These are phyloP conservation scores for Marronus borbonicus DNA, from an alignment of 2,888 invertebrate genomes.

Conservation along the genomic window DNA sequence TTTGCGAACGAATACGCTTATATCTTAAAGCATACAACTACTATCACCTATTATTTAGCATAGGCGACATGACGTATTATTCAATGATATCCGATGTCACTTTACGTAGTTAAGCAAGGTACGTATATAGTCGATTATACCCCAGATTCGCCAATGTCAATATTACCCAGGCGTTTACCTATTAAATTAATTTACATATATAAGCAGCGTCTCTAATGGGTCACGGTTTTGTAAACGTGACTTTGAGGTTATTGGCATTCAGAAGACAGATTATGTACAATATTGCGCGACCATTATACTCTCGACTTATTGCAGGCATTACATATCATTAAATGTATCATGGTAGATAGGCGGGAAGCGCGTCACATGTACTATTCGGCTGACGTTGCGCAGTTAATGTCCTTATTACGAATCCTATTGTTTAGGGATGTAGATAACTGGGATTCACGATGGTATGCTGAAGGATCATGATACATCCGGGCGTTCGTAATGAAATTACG, in stretches of 20 bases:
- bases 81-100: slow-evolving; percentile 6
- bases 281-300: slow-evolving; percentile 42
- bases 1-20: too few species aligned
- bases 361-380: slow-evolving; percentile 17
- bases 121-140: slow-evolving; percentile 19
- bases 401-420: slow-evolving; percentile 29
- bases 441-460: slow-evolving; percentile 4
- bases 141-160: slow-evolving; percentile 38
- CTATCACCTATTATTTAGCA: slow-evolving; percentile 2
- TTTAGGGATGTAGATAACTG: slow-evolving; percentile 16
- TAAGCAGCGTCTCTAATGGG: slow-evolving; percentile 52
- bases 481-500: background rate
- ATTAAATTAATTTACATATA: slow-evolving; percentile 57
- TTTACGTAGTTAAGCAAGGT: slow-evolving; percentile 12
- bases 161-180: slow-evolving; percentile 46
- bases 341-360: slow-evolving; percentile 30
- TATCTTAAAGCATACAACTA: too few species aligned
- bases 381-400: slow-evolving; percentile 26
- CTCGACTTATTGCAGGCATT: slow-evolving; percentile 43
- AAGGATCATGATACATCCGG: background rate
- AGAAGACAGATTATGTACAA: slow-evolving; percentile 42
- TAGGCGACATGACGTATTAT: background rate
- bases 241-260: slow-evolving; percentile 59
- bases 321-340: slow-evolving; percentile 46
- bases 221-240: slow-evolving; percentile 58